These are phyloP conservation scores for Prionace glauca DNA, from an alignment of 2,797 vertebrate species.

Conservation along the genomic window DNA sequence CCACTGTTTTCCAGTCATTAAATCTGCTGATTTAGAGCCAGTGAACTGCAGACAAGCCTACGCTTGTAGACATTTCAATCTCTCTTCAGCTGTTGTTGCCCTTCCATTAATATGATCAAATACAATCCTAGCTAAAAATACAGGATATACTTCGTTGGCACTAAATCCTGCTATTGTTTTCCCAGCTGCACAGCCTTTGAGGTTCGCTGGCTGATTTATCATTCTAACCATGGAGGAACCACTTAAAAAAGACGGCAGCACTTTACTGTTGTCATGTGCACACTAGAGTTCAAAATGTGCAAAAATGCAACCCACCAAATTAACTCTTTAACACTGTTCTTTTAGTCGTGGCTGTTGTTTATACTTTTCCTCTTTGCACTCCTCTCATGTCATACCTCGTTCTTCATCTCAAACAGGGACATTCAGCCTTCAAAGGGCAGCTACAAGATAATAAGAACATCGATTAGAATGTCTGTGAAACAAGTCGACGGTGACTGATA, in stretches of 20 bases:
- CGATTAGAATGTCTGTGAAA: not conserved
- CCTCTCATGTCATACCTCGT: not conserved
- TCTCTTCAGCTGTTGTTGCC: conserved; percentile 33
- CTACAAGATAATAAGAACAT: not conserved
- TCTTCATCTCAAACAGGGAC: not conserved
- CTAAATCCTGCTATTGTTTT: conserved; percentile 37
- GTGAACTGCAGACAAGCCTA: conserved; percentile 15
- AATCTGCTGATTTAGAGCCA: conserved; percentile 22
- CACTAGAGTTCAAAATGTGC: not conserved
- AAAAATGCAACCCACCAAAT: too few species aligned
- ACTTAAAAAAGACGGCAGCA: not conserved
- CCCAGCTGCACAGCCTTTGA: conserved; percentile 32
- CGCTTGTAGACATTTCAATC: conserved; percentile 33
- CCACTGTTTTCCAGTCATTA: conserved; percentile 34
- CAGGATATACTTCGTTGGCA: conserved; percentile 30
- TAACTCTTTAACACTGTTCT: not conserved
- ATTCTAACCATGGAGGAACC: not conserved
- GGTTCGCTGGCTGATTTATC: conserved; percentile 24
- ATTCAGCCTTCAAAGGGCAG: not conserved
- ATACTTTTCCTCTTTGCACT: not conserved
- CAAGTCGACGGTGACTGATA: not conserved
- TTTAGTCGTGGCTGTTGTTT: not conserved
- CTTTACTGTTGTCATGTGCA: not conserved
- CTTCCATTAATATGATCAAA: conserved; percentile 36
- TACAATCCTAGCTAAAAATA: conserved; percentile 27